Base-by-base conservation (phyloP, 2,888 invertebrate genomes). In the Hypena proboscidalis region DNA sequence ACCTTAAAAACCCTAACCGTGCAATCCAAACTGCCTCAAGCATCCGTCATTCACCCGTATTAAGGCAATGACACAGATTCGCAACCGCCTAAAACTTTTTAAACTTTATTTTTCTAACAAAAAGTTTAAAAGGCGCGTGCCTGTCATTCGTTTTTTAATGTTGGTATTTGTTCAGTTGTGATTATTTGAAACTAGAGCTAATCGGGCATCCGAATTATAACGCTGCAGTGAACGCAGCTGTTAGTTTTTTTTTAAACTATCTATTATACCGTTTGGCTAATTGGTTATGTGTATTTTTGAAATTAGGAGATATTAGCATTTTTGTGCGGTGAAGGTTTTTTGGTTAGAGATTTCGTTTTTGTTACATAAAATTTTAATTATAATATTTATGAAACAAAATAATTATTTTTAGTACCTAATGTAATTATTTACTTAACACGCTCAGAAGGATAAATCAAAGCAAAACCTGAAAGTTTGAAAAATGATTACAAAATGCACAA, bases 151-250 rank as follows among this genome's bases (percentile, higher is more conserved):
- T 46, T 49, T 71, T 77, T 74, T 67, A 60, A 60, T 40, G 50
- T 45, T 40, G 45, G 53, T 81, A 81, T 83, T 83, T 82, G 73
- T 74, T 77, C 82, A 81, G 79, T 72, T 81, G 80, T 77, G 77
- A 74, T 70, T 82, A 72, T 80, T 78, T 80, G 75, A 74, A 65
- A 72, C 77, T 74, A 72, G 68, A 22, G 47, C 60, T 73, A 76
- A 78, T 75, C 70, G 67, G 46, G 63, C 64, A 65, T 68, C 67
- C 55, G 63, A 58, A 71, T 80, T 76, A 74, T 60, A 55, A 75
- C 78, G 83, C 69, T 55, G 67, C 66, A 61, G 42, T 70, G 76
- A 56, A 63, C 68, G 70, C 83, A 84, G 83, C 84, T 83, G 84
- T 70, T 67, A n/a, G 60, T 58, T 49, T 63, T 77, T 77, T 74